phyloP scores from a whole-genome alignment of 2,888 invertebrate species.

The Tortrix viridana region DNA sequence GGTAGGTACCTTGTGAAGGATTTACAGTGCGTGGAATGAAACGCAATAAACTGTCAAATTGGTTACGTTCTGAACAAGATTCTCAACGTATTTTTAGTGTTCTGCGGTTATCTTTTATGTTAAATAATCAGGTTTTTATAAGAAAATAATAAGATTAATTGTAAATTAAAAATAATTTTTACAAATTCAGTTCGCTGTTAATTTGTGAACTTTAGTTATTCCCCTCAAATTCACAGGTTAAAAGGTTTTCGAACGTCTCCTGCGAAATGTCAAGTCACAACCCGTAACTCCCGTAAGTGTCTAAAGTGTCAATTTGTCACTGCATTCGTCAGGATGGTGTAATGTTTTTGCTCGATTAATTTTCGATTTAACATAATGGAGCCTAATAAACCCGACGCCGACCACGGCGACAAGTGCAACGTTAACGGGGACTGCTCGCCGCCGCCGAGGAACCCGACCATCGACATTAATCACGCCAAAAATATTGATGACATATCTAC shows the following conservation, averaged over 20 bases:
- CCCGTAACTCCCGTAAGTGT: slow-evolving; percentile 49
- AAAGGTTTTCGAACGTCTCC: slow-evolving; percentile 42
- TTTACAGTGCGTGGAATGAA: slow-evolving; percentile 9
- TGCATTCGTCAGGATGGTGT: slow-evolving; percentile 63
- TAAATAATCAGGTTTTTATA: too few relatives aligned
- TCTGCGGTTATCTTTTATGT: background rate
- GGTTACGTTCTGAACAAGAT: background rate
- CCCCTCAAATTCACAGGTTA: background rate
- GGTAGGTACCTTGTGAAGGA: background rate
- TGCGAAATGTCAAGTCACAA: slow-evolving; percentile 42
- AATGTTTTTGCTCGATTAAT: slow-evolving; percentile 73
- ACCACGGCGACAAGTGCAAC: slow-evolving; percentile 63
- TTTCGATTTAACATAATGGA: slow-evolving; percentile 70
- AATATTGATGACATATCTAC: slow-evolving; percentile 83
- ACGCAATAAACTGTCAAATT: background rate
- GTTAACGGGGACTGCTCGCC: slow-evolving; percentile 69
- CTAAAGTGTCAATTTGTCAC: slow-evolving; percentile 63
- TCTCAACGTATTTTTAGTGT: background rate
- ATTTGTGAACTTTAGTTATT: background rate
- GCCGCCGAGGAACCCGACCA: slow-evolving; percentile 53
- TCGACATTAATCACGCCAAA: slow-evolving; percentile 68
- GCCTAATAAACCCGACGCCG: slow-evolving; percentile 62
- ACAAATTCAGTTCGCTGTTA: too few relatives aligned
- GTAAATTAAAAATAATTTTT: too few relatives aligned
- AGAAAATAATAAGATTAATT: too few relatives aligned